Evolutionary conservation across 2,113 vertebrate species (phyloP), one percentile per base, ranked within the genome.

Genomic region (Naja naja): DNA sequence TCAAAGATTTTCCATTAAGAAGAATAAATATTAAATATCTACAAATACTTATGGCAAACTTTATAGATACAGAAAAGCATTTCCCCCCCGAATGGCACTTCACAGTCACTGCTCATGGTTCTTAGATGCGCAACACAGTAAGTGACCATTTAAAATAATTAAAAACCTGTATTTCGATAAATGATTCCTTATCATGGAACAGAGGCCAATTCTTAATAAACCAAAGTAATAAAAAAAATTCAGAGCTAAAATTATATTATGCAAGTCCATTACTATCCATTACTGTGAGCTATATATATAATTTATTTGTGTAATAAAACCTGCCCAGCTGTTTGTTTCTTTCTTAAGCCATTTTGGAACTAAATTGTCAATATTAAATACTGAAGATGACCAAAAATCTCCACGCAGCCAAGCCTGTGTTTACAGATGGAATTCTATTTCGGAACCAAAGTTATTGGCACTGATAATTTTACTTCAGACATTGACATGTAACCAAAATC

Each of bases 41-140:
- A 55, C 95, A 92, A 85, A 95, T 0, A 90, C 92, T 88, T 52
- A 88, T 88, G 8, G 55, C 90, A 91, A 94, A 95, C 16, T 43
- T 64, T 30, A 27, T 54, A 81, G 27, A 45, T 8, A 58, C 0
- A 30, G 27, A 23, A 1, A 64, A 2, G 39, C 45, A 92, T 55
- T 92, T 86, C 54, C 52, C 89, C 85, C 14, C 85, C 0, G 69
- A 53, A 39, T n/a, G 27, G 88, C 14, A 34, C 64, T 94, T 91
- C 55, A 43, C 22, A 39, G 39, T 90, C 6, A 39, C 12, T 18
- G 85, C 34, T 45, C 55, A 27, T 56, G n/a, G 18, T 58, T 56
- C 39, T 85, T 43, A 34, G 6, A 22, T 34, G 22, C 8, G 20
- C 30, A 49, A 49, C 11, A 27, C 6, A 43, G 5, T 27, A 85